These are phyloP conservation scores for Heteromormyrus szaboi DNA, from an alignment of 2,797 vertebrate species.

Conservation along the genomic window DNA sequence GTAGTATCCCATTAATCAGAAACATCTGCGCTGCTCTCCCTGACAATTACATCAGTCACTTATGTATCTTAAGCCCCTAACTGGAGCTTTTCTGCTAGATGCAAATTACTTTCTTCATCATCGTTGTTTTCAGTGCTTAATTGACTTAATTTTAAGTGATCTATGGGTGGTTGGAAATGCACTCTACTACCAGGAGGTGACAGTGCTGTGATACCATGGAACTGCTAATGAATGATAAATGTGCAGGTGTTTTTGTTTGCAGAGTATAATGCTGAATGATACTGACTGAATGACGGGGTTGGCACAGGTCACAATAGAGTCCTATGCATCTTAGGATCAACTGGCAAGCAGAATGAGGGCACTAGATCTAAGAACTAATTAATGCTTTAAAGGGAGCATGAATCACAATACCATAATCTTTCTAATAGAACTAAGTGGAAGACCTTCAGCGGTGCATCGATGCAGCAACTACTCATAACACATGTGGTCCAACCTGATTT, in stretches of 20 bases:
- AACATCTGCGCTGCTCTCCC: neutral
- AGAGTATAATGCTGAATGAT: neutral
- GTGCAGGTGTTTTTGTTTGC: neutral
- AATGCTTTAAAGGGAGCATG: neutral
- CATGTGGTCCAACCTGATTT: neutral
- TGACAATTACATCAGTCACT: neutral
- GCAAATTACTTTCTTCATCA: constrained; percentile 12
- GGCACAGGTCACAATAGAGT: neutral
- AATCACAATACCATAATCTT: neutral
- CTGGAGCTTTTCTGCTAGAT: neutral
- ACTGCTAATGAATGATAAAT: neutral
- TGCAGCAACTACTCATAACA: neutral
- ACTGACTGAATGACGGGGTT: neutral
- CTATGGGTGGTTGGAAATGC: constrained; percentile 4
- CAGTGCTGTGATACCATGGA: neutral
- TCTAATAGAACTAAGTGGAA: neutral
- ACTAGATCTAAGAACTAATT: neutral
- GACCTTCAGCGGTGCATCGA: neutral
- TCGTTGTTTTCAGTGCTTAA: constrained; percentile 1
- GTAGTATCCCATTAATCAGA: neutral
- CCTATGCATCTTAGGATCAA: neutral
- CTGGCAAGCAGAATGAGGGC: neutral
- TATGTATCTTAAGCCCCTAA: neutral
- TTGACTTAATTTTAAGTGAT: neutral
- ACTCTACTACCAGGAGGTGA: neutral